phyloP scores from a whole-genome alignment of 2,113 vertebrate genomes.

The Heterocephalus glaber region DNA sequence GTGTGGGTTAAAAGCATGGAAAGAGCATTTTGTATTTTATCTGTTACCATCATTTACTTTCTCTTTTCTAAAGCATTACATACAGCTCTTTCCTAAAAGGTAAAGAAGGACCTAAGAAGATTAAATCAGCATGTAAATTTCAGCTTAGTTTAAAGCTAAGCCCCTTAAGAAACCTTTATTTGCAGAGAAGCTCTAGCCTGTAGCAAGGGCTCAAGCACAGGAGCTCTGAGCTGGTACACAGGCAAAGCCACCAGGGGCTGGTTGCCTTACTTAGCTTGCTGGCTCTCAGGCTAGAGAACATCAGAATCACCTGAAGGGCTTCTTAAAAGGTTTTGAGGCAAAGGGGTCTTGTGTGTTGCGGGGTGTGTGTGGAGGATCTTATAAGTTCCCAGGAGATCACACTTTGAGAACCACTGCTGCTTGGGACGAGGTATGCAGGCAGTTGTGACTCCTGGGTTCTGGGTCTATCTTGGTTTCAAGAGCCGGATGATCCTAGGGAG shows the following conservation, averaged over 20 bases:
- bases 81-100: slow-evolving; percentile 54
- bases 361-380: background rate
- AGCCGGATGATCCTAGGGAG: background rate
- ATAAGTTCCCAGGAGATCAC: background rate
- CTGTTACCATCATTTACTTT: slow-evolving; percentile 41
- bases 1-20: slow-evolving; percentile 20
- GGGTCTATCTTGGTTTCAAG: background rate
- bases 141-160: slow-evolving; percentile 66
- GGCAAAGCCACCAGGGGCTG: background rate
- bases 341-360: background rate
- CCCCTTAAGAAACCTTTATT: slow-evolving; percentile 71
- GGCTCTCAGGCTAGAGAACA: background rate
- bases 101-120: slow-evolving; percentile 73
- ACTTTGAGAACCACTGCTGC: background rate
- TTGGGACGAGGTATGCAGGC: background rate
- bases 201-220: background rate
- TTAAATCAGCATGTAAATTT: slow-evolving; percentile 62
- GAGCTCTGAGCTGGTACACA: background rate
- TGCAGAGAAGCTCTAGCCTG: slow-evolving; percentile 29
- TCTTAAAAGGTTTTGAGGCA: background rate
- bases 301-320: background rate
- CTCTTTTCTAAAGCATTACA: slow-evolving; percentile 34
- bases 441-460: background rate
- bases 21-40: slow-evolving; percentile 62
- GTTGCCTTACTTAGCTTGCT: rapidly evolving